Conservation (phyloP, 2,797 vertebrate genomes). For the Ctenopoma kingsleyae region DNA sequence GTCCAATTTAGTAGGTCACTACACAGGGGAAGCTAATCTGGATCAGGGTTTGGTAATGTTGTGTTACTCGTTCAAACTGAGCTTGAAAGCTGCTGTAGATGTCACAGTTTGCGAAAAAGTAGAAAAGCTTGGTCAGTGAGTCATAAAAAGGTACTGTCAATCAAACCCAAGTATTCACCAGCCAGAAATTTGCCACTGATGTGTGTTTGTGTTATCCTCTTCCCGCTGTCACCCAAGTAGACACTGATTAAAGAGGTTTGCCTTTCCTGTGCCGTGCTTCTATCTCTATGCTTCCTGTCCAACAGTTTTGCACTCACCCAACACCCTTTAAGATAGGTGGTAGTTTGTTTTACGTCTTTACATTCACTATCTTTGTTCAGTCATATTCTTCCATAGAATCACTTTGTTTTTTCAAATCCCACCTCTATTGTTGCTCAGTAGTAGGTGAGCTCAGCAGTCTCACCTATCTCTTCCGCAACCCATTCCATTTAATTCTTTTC, state of each 20-base stretch:
- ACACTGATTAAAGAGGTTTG: conserved; percentile 50
- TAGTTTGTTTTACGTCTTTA: conserved; percentile 43
- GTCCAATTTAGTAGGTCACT: conserved; percentile 55
- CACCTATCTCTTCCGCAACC: conserved; percentile 34
- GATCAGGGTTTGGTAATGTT: conserved; percentile 54
- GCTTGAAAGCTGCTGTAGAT: conserved; percentile 48
- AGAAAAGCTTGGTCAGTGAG: conserved; percentile 52
- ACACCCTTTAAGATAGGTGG: conserved; percentile 13
- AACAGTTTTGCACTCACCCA: conserved; percentile 11
- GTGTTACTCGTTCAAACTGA: conserved; percentile 32
- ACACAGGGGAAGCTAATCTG: conserved; percentile 57
- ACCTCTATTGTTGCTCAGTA: conserved; percentile 26
- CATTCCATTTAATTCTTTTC: conserved; percentile 21
- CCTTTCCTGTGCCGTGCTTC: conserved; percentile 52
- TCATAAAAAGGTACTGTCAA: conserved; percentile 65
- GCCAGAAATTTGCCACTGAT: conserved; percentile 42
- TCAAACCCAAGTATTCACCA: conserved; percentile 59
- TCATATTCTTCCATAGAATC: conserved; percentile 48
- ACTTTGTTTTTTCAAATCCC: conserved; percentile 31
- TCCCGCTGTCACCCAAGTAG: conserved; percentile 40
- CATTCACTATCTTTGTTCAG: conserved; percentile 35
- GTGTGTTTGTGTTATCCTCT: conserved; percentile 25
- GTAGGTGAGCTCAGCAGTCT: conserved; percentile 1
- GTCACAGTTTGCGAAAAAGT: conserved; percentile 32
- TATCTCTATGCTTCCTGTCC: conserved; percentile 58